These are phyloP conservation scores for Microcebus murinus DNA, from an alignment of 2,113 vertebrate genomes.

Conservation along the genomic window DNA sequence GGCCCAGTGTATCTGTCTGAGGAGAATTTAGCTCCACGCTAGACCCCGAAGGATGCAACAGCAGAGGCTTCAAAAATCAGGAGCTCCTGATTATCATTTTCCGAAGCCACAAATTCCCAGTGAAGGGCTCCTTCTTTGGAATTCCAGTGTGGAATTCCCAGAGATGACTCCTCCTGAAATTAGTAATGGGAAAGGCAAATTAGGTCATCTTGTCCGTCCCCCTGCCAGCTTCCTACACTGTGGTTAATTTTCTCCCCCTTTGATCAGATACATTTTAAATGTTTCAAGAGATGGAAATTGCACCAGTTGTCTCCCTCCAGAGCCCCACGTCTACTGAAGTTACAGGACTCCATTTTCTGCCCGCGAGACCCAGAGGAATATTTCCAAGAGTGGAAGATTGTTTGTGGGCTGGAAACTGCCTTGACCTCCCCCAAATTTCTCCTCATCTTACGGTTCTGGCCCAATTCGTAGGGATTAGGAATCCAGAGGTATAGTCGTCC, in stretches of 20 bases:
- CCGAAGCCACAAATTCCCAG: conserved; percentile 15
- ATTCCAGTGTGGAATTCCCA: conserved; percentile 77
- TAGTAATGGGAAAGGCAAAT: conserved; percentile 83
- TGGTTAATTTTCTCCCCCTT: conserved; percentile 81
- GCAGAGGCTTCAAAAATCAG: conserved; percentile 46
- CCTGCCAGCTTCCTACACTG: conserved; percentile 80
- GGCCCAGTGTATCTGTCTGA: conserved; percentile 53
- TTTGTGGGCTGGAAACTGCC: conserved; percentile 41
- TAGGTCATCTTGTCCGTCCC: conserved; percentile 79
- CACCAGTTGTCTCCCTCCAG: conserved; percentile 67
- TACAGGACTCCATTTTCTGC: conserved; percentile 64
- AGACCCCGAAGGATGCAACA: conserved; percentile 56
- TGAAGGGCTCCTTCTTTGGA: conserved; percentile 60
- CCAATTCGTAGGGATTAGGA: background rate
- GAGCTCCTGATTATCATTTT: conserved; percentile 49
- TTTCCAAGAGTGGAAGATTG: conserved; percentile 58
- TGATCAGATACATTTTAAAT: conserved; percentile 82
- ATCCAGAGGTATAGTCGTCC: conserved; percentile 1
- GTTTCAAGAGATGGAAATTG: conserved; percentile 82
- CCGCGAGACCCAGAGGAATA: conserved; percentile 58
- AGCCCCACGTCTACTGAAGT: conserved; percentile 66
- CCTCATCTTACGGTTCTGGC: background rate
- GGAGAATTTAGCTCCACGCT: conserved; percentile 60
- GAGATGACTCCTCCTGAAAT: conserved; percentile 72
- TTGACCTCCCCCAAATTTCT: background rate